phyloP scores from a whole-genome alignment of 2,888 invertebrate species.

The Frankliniella intonsa region DNA sequence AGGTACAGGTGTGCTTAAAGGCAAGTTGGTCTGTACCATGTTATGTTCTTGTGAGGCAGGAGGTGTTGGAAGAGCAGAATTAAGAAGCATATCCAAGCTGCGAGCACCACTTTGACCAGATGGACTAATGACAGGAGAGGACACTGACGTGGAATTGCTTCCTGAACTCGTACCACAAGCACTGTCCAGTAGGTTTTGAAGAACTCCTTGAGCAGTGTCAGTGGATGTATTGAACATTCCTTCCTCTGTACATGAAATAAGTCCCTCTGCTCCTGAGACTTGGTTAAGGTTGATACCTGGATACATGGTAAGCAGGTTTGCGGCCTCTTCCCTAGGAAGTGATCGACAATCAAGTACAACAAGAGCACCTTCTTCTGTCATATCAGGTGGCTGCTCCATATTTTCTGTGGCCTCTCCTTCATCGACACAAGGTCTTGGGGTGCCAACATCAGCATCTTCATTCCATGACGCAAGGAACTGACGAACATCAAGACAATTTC shows the following conservation, averaged over 20 bases:
- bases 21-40: background rate
- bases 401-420: background rate
- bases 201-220: background rate
- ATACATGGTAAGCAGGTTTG: background rate
- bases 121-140: background rate
- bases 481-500: background rate
- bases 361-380: background rate
- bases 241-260: background rate
- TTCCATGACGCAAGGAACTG: background rate
- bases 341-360: background rate
- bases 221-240: background rate
- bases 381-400: background rate
- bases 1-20: background rate
- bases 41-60: slow-evolving; percentile 12
- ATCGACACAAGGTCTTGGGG: background rate
- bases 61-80: background rate
- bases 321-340: background rate
- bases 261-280: background rate
- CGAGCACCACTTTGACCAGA: background rate
- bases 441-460: background rate
- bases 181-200: slow-evolving; percentile 4
- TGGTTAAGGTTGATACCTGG: background rate
- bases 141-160: background rate
- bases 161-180: background rate
- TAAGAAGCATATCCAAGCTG: slow-evolving; percentile 1